Base-by-base conservation (phyloP, 2,888 invertebrate genomes). In the Fabriciana adippe region DNA sequence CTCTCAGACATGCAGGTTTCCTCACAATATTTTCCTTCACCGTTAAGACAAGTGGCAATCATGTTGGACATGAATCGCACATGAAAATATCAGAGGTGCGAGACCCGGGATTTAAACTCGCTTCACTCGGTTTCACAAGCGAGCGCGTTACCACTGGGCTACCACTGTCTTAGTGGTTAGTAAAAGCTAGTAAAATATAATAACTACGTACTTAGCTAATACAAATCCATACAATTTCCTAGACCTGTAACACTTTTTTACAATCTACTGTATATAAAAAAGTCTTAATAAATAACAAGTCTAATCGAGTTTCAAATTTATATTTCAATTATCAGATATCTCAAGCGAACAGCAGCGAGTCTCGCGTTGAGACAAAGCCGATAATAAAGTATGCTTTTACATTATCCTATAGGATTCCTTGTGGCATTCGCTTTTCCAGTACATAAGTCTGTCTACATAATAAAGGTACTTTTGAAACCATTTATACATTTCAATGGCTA, bases 321-420 rank as follows among this genome's bases (percentile, higher is more conserved):
- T 61, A 61, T 61, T 61, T 61, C 61, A 61, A 61, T 61, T 61
- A 61, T 61, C 61, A 61, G 51, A 61, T 61, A 61, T 61, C 50
- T 61, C 61, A 61, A 61, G 61, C 35, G 61, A 61, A 61, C 61
- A 61, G 61, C 61, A 35, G 50, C 61, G 51, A 51, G 51, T 18
- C 35, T 51, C 61, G 61, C 35, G 35, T 35, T 35, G 61, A 61
- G 60, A 51, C 61, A 51, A 61, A 61, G 61, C 61, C 61, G 51
- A 61, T 61, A 61, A 51, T 61, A 61, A 61, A 61, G 51, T 61
- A 61, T 51, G 16, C 61, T 61, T 61, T 61, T 53, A 61, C 51
- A 61, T 61, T 61, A 61, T 18, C 61, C 51, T 61, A 41, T 53
- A 51, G 61, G 61, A 51, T 61, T 61, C 51, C 61, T 61, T 61